These are phyloP conservation scores for Oryzias dopingdopingensis DNA, from an alignment of 2,797 vertebrate species.

Conservation along the genomic window DNA sequence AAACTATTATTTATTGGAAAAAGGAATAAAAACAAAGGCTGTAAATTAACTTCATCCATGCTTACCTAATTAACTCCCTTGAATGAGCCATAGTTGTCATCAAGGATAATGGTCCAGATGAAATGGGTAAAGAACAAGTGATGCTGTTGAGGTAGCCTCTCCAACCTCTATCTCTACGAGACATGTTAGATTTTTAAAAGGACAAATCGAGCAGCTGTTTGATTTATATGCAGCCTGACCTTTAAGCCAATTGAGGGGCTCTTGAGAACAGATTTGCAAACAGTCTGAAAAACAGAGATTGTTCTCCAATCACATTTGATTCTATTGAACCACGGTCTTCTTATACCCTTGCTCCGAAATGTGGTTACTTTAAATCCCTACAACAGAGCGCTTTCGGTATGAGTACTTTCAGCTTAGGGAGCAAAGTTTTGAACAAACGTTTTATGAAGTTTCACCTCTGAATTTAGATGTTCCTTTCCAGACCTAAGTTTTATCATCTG, in stretches of 20 bases:
- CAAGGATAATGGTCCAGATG: conserved; percentile 53
- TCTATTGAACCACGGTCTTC: too few relatives aligned
- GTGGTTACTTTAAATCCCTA: too few relatives aligned
- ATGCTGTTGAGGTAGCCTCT: conserved; percentile 44
- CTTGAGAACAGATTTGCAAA: conserved; percentile 45
- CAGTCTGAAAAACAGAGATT: conserved; percentile 7
- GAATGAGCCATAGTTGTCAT: conserved; percentile 46
- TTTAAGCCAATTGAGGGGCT: conserved; percentile 60
- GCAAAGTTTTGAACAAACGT: too few relatives aligned
- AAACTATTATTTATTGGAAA: conserved; percentile 54
- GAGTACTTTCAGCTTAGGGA: too few relatives aligned
- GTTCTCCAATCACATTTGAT: too few relatives aligned
- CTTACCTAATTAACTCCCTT: conserved; percentile 64
- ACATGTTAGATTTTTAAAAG: conserved; percentile 61
- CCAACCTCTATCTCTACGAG: conserved; percentile 35
- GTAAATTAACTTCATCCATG: conserved; percentile 41
- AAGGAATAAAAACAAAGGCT: conserved; percentile 52
- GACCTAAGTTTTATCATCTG: too few relatives aligned
- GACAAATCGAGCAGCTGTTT: conserved; percentile 52
- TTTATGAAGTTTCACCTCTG: too few relatives aligned
- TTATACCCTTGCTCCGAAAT: too few relatives aligned
- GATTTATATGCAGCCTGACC: conserved; percentile 72
- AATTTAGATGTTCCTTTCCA: too few relatives aligned
- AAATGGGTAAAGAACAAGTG: conserved; percentile 37
- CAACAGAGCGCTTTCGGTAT: too few relatives aligned